Percentiles rank a stretch among this genome's conserved stretches.
Conservation (phyloP, 2,888 invertebrate genomes). For the Cephus pulcher region DNA sequence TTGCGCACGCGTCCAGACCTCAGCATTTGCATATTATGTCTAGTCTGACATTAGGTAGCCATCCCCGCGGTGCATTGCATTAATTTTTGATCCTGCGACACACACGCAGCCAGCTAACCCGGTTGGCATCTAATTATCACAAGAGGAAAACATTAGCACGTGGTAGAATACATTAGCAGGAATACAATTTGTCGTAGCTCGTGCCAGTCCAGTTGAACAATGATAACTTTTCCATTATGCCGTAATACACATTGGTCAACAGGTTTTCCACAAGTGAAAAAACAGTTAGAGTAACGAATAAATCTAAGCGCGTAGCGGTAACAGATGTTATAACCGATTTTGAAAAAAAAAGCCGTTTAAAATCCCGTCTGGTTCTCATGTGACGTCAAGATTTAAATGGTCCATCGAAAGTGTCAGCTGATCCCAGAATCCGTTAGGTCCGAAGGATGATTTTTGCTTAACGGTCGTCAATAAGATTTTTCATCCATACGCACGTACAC, state of each 20-base stretch:
- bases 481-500: not conserved
- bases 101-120: not conserved
- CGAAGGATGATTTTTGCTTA: conserved; percentile 13
- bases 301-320: not conserved
- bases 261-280: not conserved
- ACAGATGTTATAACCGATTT: not conserved
- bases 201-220: not conserved
- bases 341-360: not conserved
- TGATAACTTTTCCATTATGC: not conserved
- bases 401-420: conserved; percentile 13
- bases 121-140: conserved; percentile 41
- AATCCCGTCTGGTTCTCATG: not conserved
- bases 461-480: conserved; percentile 14
- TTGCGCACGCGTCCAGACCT: conserved; percentile 37
- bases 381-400: conserved; percentile 19
- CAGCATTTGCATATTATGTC: conserved; percentile 63
- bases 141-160: conserved; percentile 47
- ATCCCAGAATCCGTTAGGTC: conserved; percentile 16
- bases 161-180: conserved; percentile 22
- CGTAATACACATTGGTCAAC: not conserved
- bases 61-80: conserved; percentile 58
- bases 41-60: conserved; percentile 47
- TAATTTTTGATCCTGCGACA: conserved; percentile 49
- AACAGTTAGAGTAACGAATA: not conserved
- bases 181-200: not conserved